Evolutionary conservation across 2,113 vertebrate genomes (phyloP), one percentile per base, ranked within the genome.

Genomic region (Corydoras maculifer): DNA sequence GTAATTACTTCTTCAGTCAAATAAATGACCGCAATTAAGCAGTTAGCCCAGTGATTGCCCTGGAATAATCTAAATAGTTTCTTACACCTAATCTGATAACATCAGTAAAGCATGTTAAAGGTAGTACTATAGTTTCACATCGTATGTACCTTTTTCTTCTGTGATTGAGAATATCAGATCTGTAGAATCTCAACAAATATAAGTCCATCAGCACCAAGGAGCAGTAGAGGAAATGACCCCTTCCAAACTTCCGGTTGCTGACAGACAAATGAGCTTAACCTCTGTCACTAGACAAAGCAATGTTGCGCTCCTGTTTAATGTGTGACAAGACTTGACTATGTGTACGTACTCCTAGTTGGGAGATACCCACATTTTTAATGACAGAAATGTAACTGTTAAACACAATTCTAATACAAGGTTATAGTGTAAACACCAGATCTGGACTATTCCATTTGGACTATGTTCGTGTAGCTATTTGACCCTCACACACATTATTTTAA

Each of bases 241-340:
- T 49, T 72, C 76, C 62, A 65, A 69, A 73, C 68, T 74, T 77
- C 67, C 67, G 73, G 67, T 58, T 73, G 62, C 62, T 77, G 75
- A 77, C 71, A 70, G 70, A 74, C 72, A 70, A 72, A 77, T 62
- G 71, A 77, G 75, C 51, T 68, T 70, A 73, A 53, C 65, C 66
- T 58, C 67, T 67, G 65, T 58, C 54, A 68, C 13, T 54, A 15
- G 48, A 15, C 54, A 35, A 51, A 70, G 68, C 72, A 68, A 32
- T 60, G 35, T 18, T 4, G 62, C 49, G 65, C 72, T 74, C 18
- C 72, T 74, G 65, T 73, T 49, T 30, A 50, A 32, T 61, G 31
- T 68, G 65, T 10, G 18, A 68, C 64, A 68, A 68, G 14, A 43
- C 31, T 55, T 9, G 59, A 54, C 55, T 57, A 74, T 25, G 32